phyloP scores from a whole-genome alignment of 2,797 vertebrate species.

The Dicrostonyx torquatus region DNA sequence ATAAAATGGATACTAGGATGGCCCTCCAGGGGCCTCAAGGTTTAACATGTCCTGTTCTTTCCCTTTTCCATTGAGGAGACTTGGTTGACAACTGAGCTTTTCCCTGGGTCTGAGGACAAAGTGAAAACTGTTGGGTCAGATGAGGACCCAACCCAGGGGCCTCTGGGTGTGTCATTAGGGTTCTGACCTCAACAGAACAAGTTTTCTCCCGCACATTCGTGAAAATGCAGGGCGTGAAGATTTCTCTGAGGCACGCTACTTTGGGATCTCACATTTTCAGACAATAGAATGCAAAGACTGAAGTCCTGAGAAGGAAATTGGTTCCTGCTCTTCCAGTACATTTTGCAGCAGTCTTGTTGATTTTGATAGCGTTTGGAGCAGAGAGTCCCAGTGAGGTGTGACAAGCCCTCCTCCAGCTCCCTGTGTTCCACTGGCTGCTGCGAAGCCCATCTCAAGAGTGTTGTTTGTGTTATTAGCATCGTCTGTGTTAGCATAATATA shows the following conservation, averaged over 20 bases:
- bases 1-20: neutral
- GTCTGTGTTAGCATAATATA: neutral
- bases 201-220: constrained; percentile 1
- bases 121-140: constrained; percentile 28
- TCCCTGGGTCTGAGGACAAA: neutral
- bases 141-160: constrained; percentile 16
- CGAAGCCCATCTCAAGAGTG: neutral
- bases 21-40: neutral
- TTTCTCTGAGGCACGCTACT: constrained; percentile 50
- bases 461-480: neutral
- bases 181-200: constrained; percentile 37
- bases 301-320: neutral
- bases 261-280: neutral
- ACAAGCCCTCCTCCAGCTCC: neutral
- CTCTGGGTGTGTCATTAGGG: neutral
- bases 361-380: neutral
- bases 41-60: constrained; percentile 4
- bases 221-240: neutral
- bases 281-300: neutral
- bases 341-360: neutral
- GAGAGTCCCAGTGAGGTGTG: neutral
- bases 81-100: constrained; percentile 12
- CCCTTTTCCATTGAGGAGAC: neutral
- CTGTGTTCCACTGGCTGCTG: constrained; percentile 18
- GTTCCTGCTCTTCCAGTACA: neutral